phyloP scores from a whole-genome alignment of 2,888 invertebrate genomes.

The Thyatira batis region DNA sequence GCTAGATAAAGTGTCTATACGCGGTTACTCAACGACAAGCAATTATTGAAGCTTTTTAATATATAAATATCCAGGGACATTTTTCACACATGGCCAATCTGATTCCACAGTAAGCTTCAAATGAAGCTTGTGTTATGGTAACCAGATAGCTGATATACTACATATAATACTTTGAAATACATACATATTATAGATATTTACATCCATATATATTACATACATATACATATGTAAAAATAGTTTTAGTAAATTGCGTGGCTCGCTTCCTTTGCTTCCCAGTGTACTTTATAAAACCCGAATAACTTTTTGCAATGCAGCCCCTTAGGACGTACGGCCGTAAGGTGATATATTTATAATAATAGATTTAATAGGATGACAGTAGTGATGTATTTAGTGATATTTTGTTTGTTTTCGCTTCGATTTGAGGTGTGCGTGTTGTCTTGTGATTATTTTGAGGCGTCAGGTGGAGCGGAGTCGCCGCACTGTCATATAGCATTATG shows the following conservation, averaged over 20 bases:
- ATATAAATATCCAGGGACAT: too few species aligned
- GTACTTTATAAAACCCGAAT: conserved; percentile 31
- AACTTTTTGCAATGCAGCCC: conserved; percentile 77
- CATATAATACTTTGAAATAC: too few species aligned
- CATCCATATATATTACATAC: too few species aligned
- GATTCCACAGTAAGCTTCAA: too few species aligned
- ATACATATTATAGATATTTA: too few species aligned
- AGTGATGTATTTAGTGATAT: conserved; percentile 35
- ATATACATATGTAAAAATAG: too few species aligned
- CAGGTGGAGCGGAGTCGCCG: background rate
- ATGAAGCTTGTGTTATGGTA: too few species aligned
- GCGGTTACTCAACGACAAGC: too few species aligned
- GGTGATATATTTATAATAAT: conserved; percentile 60
- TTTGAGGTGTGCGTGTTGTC: conserved; percentile 19
- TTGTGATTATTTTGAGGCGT: background rate
- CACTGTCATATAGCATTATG: conserved; percentile 4
- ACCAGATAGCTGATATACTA: too few species aligned
- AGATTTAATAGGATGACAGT: conserved; percentile 29
- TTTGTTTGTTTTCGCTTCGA: conserved; percentile 26
- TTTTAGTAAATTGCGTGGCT: too few species aligned
- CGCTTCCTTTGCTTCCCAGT: conserved; percentile 5
- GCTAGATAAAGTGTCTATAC: conserved; percentile 31
- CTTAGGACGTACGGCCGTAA: conserved; percentile 79
- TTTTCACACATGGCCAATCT: too few species aligned
- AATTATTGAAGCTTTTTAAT: too few species aligned